A percentile compares a stretch with the other conserved stretches of the same genome.
Conservation (phyloP, 2,888 invertebrate species). For the Phragmatobia fuliginosa region DNA sequence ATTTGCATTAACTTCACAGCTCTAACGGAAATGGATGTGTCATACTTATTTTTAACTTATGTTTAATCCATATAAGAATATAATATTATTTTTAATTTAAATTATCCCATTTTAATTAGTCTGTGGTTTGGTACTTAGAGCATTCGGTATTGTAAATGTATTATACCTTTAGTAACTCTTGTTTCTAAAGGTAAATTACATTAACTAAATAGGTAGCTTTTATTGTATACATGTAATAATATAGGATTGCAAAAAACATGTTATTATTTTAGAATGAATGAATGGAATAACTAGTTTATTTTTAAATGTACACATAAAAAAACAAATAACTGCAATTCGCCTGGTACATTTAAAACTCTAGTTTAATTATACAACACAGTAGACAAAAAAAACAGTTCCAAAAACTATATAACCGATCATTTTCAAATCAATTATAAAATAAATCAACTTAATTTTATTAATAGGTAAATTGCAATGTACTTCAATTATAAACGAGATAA, state of each 20-base stretch:
- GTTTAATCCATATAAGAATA: not conserved
- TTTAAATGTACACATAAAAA: too few species aligned
- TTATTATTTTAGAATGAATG: too few species aligned
- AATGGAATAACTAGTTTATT: too few species aligned
- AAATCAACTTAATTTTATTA: not conserved
- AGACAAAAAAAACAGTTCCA: not conserved
- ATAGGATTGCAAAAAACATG: too few species aligned
- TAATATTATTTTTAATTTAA: not conserved
- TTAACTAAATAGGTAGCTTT: too few species aligned
- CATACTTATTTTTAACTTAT: conserved; percentile 13
- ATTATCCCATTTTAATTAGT: not conserved
- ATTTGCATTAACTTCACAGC: not conserved
- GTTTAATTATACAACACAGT: not conserved
- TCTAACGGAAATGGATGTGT: not conserved
- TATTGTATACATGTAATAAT: too few species aligned
- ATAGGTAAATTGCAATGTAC: not conserved
- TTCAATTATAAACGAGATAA: not conserved
- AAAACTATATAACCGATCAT: not conserved
- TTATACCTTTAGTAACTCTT: too few species aligned
- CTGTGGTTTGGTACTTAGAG: not conserved
- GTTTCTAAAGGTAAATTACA: too few species aligned
- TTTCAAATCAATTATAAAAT: not conserved
- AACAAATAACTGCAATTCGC: too few species aligned
- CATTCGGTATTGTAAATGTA: too few species aligned
- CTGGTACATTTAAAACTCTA: not conserved